phyloP scores from a whole-genome alignment of 1,140 invertebrate species.

The Trissolcus basalis region DNA sequence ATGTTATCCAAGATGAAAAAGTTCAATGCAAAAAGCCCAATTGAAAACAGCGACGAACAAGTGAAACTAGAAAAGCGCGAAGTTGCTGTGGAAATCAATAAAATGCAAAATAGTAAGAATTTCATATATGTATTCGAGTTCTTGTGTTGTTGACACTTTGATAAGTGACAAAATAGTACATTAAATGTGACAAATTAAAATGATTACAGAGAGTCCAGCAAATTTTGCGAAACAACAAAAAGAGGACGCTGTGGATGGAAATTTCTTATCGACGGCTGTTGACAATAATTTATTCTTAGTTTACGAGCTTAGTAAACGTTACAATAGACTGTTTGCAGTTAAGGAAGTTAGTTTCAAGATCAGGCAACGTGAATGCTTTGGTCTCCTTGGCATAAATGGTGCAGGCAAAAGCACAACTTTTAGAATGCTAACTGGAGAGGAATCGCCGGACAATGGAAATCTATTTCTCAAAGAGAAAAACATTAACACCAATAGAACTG shows the following conservation, averaged over 20 bases:
- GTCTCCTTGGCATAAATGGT: constrained; percentile 92
- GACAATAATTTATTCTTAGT: constrained; percentile 67
- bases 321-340: constrained; percentile 82
- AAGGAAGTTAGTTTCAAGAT: constrained; percentile 83
- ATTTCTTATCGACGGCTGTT: constrained; percentile 14
- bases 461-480: constrained; percentile 71
- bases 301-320: constrained; percentile 82
- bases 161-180: too few relatives aligned
- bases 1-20: constrained; percentile 55
- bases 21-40: constrained; percentile 39
- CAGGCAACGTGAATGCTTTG: constrained; percentile 88
- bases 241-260: constrained; percentile 29
- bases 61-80: constrained; percentile 69
- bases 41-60: constrained; percentile 67
- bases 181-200: too few relatives aligned
- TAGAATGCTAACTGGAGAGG: constrained; percentile 92
- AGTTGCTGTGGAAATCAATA: constrained; percentile 65
- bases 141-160: too few relatives aligned
- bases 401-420: constrained; percentile 91
- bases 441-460: constrained; percentile 79
- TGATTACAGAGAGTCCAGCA: constrained; percentile 26
- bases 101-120: constrained; percentile 60
- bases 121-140: too few relatives aligned
- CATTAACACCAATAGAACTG: constrained; percentile 72
- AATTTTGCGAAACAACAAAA: constrained; percentile 32